Percentiles rank a stretch among this genome's conserved stretches.
These are phyloP conservation scores for Plodia interpunctella DNA, from an alignment of 1,140 invertebrate genomes.

Conservation along the genomic window DNA sequence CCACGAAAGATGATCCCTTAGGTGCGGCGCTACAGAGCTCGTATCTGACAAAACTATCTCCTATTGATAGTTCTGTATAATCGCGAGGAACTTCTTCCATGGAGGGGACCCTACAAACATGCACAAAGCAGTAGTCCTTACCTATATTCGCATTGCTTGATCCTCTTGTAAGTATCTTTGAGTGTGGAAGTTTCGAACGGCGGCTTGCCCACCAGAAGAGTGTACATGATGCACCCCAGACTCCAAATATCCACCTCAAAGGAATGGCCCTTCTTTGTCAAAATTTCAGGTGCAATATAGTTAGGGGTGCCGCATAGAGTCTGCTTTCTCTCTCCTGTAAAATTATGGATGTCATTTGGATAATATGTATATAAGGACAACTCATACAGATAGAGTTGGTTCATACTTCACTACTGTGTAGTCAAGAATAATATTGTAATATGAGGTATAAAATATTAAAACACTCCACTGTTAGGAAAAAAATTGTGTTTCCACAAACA, in stretches of 20 bases:
- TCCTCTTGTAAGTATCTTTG: conserved; percentile 93
- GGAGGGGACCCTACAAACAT: too few species aligned
- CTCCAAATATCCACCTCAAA: conserved; percentile 99
- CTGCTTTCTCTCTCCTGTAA: conserved; percentile 81
- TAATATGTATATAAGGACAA: not conserved
- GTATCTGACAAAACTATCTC: too few species aligned
- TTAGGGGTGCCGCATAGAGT: conserved; percentile 99
- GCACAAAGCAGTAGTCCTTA: conserved; percentile 31
- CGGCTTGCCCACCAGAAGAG: conserved; percentile 94
- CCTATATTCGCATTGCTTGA: conserved; percentile 95
- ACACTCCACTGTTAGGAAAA: too few species aligned
- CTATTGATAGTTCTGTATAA: too few species aligned
- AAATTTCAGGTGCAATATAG: conserved; percentile 97
- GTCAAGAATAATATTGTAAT: too few species aligned
- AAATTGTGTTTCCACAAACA: too few species aligned
- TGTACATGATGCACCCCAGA: conserved; percentile 97
- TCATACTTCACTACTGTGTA: too few species aligned
- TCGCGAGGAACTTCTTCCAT: too few species aligned
- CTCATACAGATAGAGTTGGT: too few species aligned
- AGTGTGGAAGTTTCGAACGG: conserved; percentile 96
- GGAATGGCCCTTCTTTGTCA: conserved; percentile 95
- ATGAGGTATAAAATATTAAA: too few species aligned
- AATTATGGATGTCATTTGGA: not conserved
- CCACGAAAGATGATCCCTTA: too few species aligned
- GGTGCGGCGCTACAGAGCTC: too few species aligned